Evolutionary conservation across 2,797 vertebrate genomes (phyloP), one percentile per base, ranked within the genome.

Genomic region (Enteromius afrohamiltoni): DNA sequence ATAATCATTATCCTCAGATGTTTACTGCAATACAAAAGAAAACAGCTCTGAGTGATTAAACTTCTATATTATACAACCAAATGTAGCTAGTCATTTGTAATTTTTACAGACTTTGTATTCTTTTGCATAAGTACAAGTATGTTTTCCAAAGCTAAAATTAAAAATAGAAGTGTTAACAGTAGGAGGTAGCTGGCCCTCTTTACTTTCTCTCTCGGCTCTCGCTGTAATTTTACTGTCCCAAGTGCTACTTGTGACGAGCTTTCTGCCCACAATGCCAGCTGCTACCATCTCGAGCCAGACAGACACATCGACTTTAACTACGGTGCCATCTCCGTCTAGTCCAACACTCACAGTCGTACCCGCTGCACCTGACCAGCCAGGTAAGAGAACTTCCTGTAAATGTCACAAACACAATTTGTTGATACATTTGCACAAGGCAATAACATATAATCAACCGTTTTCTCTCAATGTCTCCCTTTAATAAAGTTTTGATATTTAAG

Each of bases 221-320:
- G 34, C 68, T 84, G 74, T 82, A 74, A 75, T 81, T 77, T 53
- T 69, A 78, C 60, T 84, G 79, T 86, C 82, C 83, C 67, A 83
- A 86, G 83, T 65, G 77, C 76, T 84, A 37, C 79, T 78, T 77
- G 58, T 49, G 60, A 84, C 76, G 70, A 83, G 77, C 55, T 65
- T 55, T 79, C 76, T 62, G 71, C 86, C 83, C 77, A 85, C 76
- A 62, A 77, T 80, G 53, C 79, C 79, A 77, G 73, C 81, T 83
- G 81, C 81, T 83, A 77, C 81, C 23, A 58, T 77, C 81, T 77
- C 73, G 29, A 83, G 73, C 73, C 81, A 83, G 81, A 77, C 64
- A 69, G 73, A 77, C 49, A 69, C 64, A 51, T 77, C 64, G 26
- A 69, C 73, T 83, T 77, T 65, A 67, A 67, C 81, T 77, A 45